Percentiles rank a stretch among this genome's conserved stretches.
Evolutionary conservation across 2,888 invertebrate species (phyloP).

Genomic region (Microctonus hyperodae): DNA sequence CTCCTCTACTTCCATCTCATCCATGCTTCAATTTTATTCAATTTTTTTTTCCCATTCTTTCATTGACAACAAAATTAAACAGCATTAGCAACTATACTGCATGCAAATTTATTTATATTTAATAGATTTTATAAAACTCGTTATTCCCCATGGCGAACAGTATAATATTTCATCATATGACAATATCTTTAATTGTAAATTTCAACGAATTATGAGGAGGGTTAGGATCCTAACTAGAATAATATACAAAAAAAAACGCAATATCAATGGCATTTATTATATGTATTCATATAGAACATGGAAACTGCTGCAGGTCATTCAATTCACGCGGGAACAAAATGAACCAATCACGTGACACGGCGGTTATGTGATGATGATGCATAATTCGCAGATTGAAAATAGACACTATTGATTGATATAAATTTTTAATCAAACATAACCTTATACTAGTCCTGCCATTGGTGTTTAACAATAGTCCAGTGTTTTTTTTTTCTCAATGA

Average conservation of each 20-base stretch:
- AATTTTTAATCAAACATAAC: neutral
- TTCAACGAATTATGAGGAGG: neutral
- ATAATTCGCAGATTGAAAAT: neutral
- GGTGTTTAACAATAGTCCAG: too few species aligned
- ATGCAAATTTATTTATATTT: neutral
- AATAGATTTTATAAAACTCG: neutral
- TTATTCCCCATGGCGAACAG: neutral
- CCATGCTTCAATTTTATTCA: neutral
- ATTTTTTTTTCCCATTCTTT: neutral
- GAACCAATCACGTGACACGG: neutral
- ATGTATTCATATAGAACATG: too few species aligned
- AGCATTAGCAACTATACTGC: too few species aligned
- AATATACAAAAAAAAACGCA: neutral
- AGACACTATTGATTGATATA: neutral
- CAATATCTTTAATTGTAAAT: neutral
- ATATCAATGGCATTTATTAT: too few species aligned
- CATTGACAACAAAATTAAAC: too few species aligned
- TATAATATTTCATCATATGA: neutral
- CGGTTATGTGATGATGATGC: too few species aligned
- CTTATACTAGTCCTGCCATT: too few species aligned
- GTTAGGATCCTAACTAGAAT: too few species aligned
- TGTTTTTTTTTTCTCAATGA: neutral
- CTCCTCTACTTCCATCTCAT: constrained; percentile 1
- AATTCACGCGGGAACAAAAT: neutral
- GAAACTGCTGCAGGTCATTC: neutral